Percentiles rank a stretch among this genome's conserved stretches.
Conservation (phyloP, 92 coral and sea anemone species). For the Parazoanthus swiftii region DNA sequence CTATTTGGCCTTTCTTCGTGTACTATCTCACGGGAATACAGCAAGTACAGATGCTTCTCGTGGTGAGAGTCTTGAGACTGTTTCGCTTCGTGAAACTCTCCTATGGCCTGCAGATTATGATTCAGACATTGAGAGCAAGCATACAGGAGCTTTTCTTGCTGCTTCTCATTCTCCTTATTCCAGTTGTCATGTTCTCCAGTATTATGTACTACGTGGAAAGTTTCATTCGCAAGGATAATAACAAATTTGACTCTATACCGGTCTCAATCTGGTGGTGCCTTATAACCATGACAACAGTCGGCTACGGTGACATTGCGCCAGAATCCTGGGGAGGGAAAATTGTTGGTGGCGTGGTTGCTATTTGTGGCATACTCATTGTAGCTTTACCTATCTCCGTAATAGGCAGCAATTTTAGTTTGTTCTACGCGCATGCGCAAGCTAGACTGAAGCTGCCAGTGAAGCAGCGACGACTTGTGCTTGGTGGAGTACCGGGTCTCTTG, state of each 20-base stretch:
- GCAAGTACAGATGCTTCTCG: slow-evolving; percentile 68
- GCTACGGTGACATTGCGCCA: slow-evolving; percentile 94
- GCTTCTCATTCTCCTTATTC: slow-evolving; percentile 80
- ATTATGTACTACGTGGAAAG: slow-evolving; percentile 85
- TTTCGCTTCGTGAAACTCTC: slow-evolving; percentile 87
- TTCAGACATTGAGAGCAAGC: slow-evolving; percentile 91
- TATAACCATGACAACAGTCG: slow-evolving; percentile 96
- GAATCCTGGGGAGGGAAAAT: slow-evolving; percentile 87
- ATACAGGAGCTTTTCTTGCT: slow-evolving; percentile 80
- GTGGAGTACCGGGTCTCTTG: slow-evolving; percentile 83
- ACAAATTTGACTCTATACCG: slow-evolving; percentile 74
- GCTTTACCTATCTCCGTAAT: slow-evolving; percentile 94
- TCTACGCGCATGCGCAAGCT: slow-evolving; percentile 95
- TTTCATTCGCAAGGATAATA: slow-evolving; percentile 44
- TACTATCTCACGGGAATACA: slow-evolving; percentile 44
- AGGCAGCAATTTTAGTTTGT: slow-evolving; percentile 88
- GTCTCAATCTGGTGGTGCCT: slow-evolving; percentile 99
- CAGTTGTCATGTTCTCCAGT: slow-evolving; percentile 93
- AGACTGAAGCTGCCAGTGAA: slow-evolving; percentile 93
- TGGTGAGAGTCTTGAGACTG: slow-evolving; percentile 81
- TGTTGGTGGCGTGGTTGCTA: slow-evolving; percentile 91
- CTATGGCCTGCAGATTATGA: slow-evolving; percentile 92
- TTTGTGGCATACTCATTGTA: slow-evolving; percentile 92
- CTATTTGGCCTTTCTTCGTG: slow-evolving; percentile 82
- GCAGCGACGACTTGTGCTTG: slow-evolving; percentile 81